Evolutionary conservation across 2,888 invertebrate species (phyloP), one percentile per base, ranked within the genome.

Genomic region (Eurytoma adleriae): DNA sequence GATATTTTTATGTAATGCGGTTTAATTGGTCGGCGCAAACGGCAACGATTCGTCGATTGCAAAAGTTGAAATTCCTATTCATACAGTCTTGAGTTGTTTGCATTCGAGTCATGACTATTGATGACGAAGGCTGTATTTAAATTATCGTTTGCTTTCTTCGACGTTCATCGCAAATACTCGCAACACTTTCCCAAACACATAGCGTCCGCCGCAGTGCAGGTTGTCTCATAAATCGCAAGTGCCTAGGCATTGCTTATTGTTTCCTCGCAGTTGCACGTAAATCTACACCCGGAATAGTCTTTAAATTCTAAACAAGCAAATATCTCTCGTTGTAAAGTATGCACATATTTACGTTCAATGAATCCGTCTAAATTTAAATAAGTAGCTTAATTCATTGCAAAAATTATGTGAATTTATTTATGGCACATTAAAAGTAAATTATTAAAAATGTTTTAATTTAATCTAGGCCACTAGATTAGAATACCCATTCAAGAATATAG

Each of bases 211-310:
- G n/a, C 5, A 3, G 7, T 27, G 27, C 61, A 1, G 62, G 4
- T 48, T 72, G 40, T 52, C 73, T 61, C 61, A 40, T 79, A 79
- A 79, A 79, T 74, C 56, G 74, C 61, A 20, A 59, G 59, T 40
- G 57, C 27, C 68, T 27, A 54, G 68, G 13, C 40, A 40, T 40
- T 54, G 68, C 67, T 20, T 67, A 30, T 18, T 70, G 70, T 56
- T 50, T 16, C 10, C 54, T n/a, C 54, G 50, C 52, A 50, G 59
- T 61, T 71, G 40, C 40, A 40, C 40, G 40, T 40, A 40, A 40
- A 40, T 40, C 40, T 40, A 40, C 40, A 40, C 84, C 84, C 83
- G 83, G 79, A 83, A 87, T 87, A 40, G 40, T 40, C 40, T 40
- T 40, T 40, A 40, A 40, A 40, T 40, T 40, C 40, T 40, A 40